Conservation (phyloP, 2,888 invertebrate species). For the Meandrusa payeni region DNA sequence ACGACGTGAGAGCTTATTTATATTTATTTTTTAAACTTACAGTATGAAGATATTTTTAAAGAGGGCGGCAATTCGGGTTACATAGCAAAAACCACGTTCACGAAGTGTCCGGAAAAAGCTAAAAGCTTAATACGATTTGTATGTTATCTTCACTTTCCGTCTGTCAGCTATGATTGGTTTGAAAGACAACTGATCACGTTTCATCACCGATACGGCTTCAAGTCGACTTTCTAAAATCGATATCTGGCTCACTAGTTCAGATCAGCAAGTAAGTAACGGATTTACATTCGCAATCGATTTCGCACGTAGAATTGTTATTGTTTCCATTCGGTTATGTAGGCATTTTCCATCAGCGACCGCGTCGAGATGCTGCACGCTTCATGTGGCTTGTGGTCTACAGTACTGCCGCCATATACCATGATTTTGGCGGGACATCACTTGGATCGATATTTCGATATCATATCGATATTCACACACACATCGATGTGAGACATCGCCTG, state of each 20-base stretch:
- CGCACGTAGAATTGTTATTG: conserved; percentile 56
- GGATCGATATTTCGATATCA: no score
- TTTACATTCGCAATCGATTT: conserved; percentile 61
- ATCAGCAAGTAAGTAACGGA: conserved; percentile 49
- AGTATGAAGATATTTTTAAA: no score
- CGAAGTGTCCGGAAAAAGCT: conserved; percentile 5
- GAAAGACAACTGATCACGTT: conserved; percentile 19
- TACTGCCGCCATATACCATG: background rate
- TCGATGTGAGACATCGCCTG: no score
- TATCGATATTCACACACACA: no score
- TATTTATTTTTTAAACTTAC: no score
- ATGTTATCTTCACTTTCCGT: conserved; percentile 9
- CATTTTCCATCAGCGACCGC: conserved; percentile 53
- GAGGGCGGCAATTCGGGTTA: background rate
- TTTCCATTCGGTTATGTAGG: conserved; percentile 52
- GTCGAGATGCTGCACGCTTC: conserved; percentile 41
- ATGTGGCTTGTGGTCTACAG: conserved; percentile 62
- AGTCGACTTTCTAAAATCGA: conserved; percentile 38
- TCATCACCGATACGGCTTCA: conserved; percentile 28
- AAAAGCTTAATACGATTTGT: conserved; percentile 9
- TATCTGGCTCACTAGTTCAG: conserved; percentile 37
- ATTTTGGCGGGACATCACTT: background rate
- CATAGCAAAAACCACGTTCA: conserved; percentile 4
- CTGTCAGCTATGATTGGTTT: conserved; percentile 5
- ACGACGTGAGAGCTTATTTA: no score